These are phyloP conservation scores for Cepaea hortensis DNA, from an alignment of 2,888 invertebrate genomes.

Conservation along the genomic window DNA sequence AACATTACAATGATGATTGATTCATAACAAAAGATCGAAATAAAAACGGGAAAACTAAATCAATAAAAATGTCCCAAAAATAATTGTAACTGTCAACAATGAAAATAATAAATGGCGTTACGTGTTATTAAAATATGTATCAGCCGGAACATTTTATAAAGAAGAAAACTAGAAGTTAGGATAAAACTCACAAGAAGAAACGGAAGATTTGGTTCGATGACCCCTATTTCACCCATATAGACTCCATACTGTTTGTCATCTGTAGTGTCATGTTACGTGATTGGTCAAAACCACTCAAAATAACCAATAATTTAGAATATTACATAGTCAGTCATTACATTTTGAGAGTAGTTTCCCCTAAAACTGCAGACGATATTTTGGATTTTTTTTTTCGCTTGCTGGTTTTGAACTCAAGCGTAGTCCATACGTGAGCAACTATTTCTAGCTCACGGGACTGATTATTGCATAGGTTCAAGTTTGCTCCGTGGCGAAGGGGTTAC, in stretches of 20 bases:
- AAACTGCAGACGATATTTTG: background rate
- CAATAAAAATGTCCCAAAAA: background rate
- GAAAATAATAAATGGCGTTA: no score
- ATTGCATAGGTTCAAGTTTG: no score
- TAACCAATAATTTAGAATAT: background rate
- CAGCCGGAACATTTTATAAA: background rate
- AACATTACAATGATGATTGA: no score
- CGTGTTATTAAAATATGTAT: no score
- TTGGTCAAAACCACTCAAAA: background rate
- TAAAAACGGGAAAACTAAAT: no score
- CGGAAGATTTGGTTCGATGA: background rate
- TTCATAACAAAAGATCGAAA: background rate
- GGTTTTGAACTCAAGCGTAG: no score
- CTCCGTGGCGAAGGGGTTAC: no score
- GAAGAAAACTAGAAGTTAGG: background rate
- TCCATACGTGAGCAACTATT: no score
- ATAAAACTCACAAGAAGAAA: background rate
- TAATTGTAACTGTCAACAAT: background rate
- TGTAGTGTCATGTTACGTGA: background rate
- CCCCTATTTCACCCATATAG: conserved; percentile 10
- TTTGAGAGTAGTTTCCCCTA: conserved; percentile 6
- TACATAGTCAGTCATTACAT: background rate
- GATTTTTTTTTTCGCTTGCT: no score
- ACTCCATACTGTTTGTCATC: background rate
- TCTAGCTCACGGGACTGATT: no score